Evolutionary conservation across 2,888 invertebrate genomes (phyloP).

Genomic region (Stratiomys singularior): DNA sequence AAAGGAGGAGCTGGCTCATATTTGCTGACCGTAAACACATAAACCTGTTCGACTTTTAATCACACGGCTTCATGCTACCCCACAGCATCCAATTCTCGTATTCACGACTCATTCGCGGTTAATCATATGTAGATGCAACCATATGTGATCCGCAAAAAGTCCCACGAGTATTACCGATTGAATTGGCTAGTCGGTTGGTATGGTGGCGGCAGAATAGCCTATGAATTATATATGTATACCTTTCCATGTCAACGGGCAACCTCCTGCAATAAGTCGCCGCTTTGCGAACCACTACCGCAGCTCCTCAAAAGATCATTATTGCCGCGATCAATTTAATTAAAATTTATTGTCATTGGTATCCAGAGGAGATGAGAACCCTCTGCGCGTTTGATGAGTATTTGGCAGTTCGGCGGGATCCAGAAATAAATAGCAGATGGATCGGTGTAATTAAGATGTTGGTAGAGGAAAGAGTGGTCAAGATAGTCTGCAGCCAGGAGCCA

Average conservation of each 20-base stretch:
- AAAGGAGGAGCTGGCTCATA: constrained; percentile 6
- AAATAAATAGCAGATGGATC: constrained; percentile 22
- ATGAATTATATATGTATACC: constrained; percentile 1
- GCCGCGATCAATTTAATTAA: constrained; percentile 44
- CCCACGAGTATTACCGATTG: background rate
- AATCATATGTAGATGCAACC: background rate
- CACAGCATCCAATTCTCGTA: background rate
- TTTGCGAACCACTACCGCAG: background rate
- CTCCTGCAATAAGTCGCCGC: background rate
- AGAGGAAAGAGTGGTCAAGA: background rate
- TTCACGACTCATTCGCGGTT: background rate
- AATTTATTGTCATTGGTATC: constrained; percentile 44
- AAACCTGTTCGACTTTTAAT: background rate
- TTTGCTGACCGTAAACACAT: constrained; percentile 7
- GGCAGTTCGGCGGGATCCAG: background rate
- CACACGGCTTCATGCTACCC: background rate
- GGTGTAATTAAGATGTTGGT: background rate
- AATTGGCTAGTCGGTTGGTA: background rate
- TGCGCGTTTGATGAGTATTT: background rate
- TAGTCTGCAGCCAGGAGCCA: no score
- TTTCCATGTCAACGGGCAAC: background rate
- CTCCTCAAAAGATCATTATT: constrained; percentile 30
- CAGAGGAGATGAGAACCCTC: constrained; percentile 7
- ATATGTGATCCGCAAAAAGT: background rate
- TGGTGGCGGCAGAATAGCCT: background rate